Base-by-base conservation (phyloP, 2,113 vertebrate genomes). In the Pangasianodon hypophthalmus region DNA sequence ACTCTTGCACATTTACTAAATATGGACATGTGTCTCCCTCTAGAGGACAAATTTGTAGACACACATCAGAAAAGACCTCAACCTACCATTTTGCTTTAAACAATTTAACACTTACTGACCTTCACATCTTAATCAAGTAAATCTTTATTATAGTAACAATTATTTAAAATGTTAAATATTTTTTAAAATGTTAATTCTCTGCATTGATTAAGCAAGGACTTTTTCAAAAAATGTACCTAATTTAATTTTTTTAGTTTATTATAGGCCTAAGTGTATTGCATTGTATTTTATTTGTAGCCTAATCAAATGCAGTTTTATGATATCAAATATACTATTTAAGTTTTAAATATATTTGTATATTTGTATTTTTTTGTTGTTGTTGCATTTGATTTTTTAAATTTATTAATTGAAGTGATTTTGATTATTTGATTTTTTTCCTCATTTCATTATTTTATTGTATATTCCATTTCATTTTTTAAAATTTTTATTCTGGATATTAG, bases 1-100 rank as follows among this genome's bases (percentile, higher is more conserved):
- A 13, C 13, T 0, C 24, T 29, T 29, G 6, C 14, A 41, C 69
- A n/a, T 19, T 44, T 8, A 71, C 69, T 48, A 6, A 26, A 13
- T 29, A 46, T 46, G 21, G 41, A 46, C 4, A 21, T 41, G 5
- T 94, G 93, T 90, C 92, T 91, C 92, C 93, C 91, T 91, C 94
- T 93, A 89, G 92, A 87, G 92, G 92, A 58, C 62, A 86, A 26
- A 71, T 21, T 1, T 19, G 9, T 41, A 37, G 0, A 26, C 8
- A 54, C 64, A 46, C 26, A n/a, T 26, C 13, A 14, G n/a, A 69
- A 4, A 37, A 73, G 4, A 16, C 64, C 0, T 32, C 29, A 14
- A 67, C 14, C 8, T 9, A 3, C 37, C 18, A 41, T 26, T 46
- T 46, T 46, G 41, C 37, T 73, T 41, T 73, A 6, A 46, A 11